Conservation (phyloP, 1,140 invertebrate genomes). For the Akabosia matsudoensis region DNA sequence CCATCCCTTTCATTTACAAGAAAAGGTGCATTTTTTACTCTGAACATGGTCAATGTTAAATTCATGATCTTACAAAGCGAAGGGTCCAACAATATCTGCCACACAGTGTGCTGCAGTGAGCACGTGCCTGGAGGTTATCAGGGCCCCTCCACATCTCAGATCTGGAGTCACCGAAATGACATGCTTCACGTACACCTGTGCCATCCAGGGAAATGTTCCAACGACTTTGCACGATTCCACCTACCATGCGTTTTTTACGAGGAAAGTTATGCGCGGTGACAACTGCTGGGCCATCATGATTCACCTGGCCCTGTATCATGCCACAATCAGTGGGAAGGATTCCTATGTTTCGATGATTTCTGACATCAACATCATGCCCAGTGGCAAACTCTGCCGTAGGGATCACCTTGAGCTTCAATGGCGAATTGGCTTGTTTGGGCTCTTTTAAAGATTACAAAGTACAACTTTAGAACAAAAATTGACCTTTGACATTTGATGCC, state of each 20-base stretch:
- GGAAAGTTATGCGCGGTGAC: not conserved
- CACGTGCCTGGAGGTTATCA: constrained; percentile 26
- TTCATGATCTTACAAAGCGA: constrained; percentile 24
- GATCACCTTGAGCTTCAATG: no score
- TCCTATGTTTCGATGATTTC: not conserved
- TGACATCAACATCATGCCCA: not conserved
- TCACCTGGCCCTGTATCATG: not conserved
- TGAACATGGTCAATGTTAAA: no score
- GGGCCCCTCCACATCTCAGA: constrained; percentile 20
- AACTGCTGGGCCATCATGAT: not conserved
- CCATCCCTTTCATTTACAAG: constrained; percentile 22
- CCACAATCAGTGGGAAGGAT: constrained; percentile 26
- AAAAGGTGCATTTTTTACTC: no score
- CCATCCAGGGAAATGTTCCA: constrained; percentile 31
- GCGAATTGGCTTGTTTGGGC: not conserved
- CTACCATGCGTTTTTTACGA: not conserved
- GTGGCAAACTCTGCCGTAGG: constrained; percentile 5
- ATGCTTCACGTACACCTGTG: constrained; percentile 14
- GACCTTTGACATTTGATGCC: no score
- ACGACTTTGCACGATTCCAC: not conserved
- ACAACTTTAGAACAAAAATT: no score
- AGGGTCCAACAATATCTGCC: not conserved
- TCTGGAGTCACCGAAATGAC: constrained; percentile 1
- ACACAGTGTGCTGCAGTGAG: constrained; percentile 28
- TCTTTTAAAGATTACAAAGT: not conserved